A percentile compares a stretch with the other conserved stretches of the same genome.
Evolutionary conservation across 2,797 vertebrate genomes (phyloP).

Genomic region (Acanthis flammea): DNA sequence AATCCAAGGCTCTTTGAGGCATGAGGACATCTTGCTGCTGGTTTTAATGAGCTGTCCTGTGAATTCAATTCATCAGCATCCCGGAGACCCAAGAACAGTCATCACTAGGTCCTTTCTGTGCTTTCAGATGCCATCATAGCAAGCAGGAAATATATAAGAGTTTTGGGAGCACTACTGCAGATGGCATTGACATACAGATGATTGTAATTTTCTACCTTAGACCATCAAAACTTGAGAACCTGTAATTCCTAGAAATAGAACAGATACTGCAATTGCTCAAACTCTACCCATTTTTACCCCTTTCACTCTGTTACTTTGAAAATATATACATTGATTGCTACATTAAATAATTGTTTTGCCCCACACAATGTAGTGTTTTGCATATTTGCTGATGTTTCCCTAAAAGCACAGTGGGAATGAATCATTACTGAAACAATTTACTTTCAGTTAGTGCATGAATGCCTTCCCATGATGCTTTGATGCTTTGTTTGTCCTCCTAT

Average conservation of each 20-base stretch:
- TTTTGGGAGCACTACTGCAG: not conserved
- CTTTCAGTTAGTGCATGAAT: constrained; percentile 82
- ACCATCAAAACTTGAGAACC: constrained; percentile 4
- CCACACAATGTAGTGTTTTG: constrained; percentile 68
- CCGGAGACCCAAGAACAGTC: not conserved
- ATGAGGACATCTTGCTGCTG: not conserved
- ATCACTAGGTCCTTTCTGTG: not conserved
- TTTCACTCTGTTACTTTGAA: constrained; percentile 45
- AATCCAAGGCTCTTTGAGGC: not conserved
- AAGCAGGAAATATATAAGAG: not conserved
- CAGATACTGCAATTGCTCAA: not conserved
- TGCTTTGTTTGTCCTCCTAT: constrained; percentile 85
- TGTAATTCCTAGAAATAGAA: constrained; percentile 3
- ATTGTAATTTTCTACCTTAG: not conserved
- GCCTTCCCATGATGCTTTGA: constrained; percentile 82
- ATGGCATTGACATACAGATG: not conserved
- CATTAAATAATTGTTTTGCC: constrained; percentile 65
- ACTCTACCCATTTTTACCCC: not conserved
- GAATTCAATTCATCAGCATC: not conserved
- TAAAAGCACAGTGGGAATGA: constrained; percentile 77
- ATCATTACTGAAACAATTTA: constrained; percentile 86
- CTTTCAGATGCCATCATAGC: not conserved
- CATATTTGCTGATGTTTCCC: constrained; percentile 79
- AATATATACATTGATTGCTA: constrained; percentile 44
- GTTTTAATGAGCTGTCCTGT: not conserved